Percentiles rank a stretch among this genome's conserved stretches.
phyloP scores from a whole-genome alignment of 2,113 vertebrate genomes.

The Macrotus californicus region DNA sequence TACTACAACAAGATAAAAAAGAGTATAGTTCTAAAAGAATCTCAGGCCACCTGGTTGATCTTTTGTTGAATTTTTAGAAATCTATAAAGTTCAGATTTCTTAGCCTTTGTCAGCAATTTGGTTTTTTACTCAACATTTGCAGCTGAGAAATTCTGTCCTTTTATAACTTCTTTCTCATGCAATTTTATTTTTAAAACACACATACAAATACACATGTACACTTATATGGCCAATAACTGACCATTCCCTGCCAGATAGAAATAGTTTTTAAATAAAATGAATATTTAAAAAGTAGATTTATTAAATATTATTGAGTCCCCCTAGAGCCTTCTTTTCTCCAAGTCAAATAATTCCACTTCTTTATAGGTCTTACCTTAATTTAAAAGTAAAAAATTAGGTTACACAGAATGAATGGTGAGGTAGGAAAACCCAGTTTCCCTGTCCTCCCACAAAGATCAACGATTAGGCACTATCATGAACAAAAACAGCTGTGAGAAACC shows the following conservation, averaged over 20 bases:
- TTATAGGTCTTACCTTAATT: constrained; percentile 3
- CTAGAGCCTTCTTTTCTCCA: background rate
- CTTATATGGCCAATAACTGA: background rate
- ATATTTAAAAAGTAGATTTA: background rate
- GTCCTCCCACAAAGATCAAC: background rate
- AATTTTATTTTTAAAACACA: background rate
- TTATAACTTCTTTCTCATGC: constrained; percentile 16
- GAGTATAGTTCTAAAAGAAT: background rate
- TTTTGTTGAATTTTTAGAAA: background rate
- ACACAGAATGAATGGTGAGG: background rate
- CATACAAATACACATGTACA: background rate
- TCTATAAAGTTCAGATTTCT: background rate
- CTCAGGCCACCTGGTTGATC: background rate
- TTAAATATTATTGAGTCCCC: background rate
- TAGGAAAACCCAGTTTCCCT: background rate
- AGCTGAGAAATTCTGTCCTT: constrained; percentile 9
- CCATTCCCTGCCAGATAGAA: background rate
- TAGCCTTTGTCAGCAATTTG: background rate
- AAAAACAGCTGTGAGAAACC: background rate
- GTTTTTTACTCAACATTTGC: background rate
- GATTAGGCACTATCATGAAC: background rate
- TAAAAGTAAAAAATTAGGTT: constrained; percentile 24
- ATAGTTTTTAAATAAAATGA: background rate
- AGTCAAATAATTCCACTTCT: background rate
- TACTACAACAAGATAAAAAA: background rate